Evolutionary conservation across 2,113 vertebrate genomes (phyloP), one percentile per base, ranked within the genome.

Genomic region (Lepus europaeus): DNA sequence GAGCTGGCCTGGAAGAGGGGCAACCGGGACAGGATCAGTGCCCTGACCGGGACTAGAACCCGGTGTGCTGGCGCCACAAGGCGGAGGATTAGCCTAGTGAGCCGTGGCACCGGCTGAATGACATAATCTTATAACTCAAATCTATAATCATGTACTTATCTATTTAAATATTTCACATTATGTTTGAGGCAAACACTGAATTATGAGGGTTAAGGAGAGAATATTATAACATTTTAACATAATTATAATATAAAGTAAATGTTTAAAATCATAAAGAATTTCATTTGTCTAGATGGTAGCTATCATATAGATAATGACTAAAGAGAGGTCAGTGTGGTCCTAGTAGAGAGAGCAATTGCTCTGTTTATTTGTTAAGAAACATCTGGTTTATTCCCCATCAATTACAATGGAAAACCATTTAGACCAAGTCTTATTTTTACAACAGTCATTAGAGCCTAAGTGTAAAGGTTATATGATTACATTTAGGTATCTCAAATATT

Each of bases 361-460:
- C 66, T 76, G 25, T 66, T 6, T 61, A 91, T 88, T 82, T 95
- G 31, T 69, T 85, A 90, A 66, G 31, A 80, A 95, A 93, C 80
- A 93, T 80, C 94, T 93, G 80, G 59, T 80, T 93, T 87, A 95
- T 33, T 84, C 23, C 19, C 61, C 45, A 45, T 92, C n/a, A 74
- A 4, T 89, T 96, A 51, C 31, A 84, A 95, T 59, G 39, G 5
- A 74, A 92, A 93, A 89, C 76, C 12, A 93, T 51, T 91, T 95
- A 77, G 84, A 78, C 14, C 20, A 10, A 31, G 7, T 68, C 51
- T 76, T 87, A 78, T 63, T 95, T 96, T 93, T 89, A 70, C 73
- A 95, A 59, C 33, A 74, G 61, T 86, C 22, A 76, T 84, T 83
- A 93, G 5, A 79, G 29, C 10, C 5, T 61, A 59, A 87, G 39